A percentile compares a stretch with the other conserved stretches of the same genome.
Conservation (phyloP, 2,888 invertebrate species). For the Ectemnius lituratus region DNA sequence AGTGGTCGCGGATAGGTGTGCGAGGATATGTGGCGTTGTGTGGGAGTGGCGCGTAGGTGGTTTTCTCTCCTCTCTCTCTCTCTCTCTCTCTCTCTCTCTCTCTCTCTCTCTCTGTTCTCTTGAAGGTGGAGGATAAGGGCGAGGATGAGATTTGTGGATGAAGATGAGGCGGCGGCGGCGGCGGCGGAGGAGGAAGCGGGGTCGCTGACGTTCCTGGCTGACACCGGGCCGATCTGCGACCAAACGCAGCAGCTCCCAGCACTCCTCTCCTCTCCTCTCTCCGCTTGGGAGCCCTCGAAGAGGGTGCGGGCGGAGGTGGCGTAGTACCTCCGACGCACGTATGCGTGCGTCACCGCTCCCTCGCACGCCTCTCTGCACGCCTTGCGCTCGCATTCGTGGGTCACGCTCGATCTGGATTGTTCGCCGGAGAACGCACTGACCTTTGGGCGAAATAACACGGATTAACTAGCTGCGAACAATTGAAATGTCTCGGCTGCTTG, state of each 20-base stretch:
- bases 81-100: constrained; percentile 21
- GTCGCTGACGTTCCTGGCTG: constrained; percentile 54
- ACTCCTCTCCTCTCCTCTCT: too few relatives aligned
- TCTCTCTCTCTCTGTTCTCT: too few relatives aligned
- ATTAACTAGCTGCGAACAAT: too few relatives aligned
- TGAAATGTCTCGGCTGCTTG: too few relatives aligned
- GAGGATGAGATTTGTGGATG: constrained; percentile 23
- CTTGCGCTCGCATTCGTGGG: constrained; percentile 32
- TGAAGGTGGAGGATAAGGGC: background rate
- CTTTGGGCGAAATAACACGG: background rate
- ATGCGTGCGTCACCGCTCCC: constrained; percentile 28
- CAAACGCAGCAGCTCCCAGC: constrained; percentile 37
- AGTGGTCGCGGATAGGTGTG: constrained; percentile 28
- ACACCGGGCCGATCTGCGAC: constrained; percentile 49
- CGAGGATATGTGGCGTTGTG: constrained; percentile 25
- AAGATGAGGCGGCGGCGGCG: constrained; percentile 23
- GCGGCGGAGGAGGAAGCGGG: constrained; percentile 42
- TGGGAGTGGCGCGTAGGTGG: constrained; percentile 60
- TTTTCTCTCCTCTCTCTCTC: constrained; percentile 30
- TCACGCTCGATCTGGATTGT: constrained; percentile 24
- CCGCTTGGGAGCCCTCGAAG: background rate
- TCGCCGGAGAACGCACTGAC: background rate
- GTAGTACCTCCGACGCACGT: constrained; percentile 12
- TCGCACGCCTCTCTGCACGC: too few relatives aligned
- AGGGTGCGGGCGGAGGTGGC: constrained; percentile 38